These are phyloP conservation scores for Daphoenositta chrysoptera DNA, from an alignment of 2,113 vertebrate genomes.

Conservation along the genomic window DNA sequence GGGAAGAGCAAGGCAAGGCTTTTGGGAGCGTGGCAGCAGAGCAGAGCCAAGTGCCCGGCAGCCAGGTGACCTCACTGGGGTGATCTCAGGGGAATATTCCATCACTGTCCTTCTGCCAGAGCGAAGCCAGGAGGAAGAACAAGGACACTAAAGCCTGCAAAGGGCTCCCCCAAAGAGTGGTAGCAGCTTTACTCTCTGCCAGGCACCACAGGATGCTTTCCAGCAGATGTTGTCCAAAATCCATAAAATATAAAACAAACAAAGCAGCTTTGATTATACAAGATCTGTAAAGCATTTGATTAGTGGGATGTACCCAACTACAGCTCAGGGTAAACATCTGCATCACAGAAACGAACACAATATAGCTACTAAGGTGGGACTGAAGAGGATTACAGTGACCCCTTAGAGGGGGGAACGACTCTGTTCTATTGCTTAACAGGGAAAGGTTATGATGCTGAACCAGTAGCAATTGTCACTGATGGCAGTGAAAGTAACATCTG, in stretches of 20 bases:
- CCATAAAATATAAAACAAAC: background rate
- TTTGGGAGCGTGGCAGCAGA: background rate
- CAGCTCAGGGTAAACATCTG: background rate
- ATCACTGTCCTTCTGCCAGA: no score
- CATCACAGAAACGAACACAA: background rate
- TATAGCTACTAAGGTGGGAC: background rate
- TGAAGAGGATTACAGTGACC: background rate
- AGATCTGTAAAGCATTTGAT: background rate
- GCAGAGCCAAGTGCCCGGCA: background rate
- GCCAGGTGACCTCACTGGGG: no score
- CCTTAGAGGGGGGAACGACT: accelerated
- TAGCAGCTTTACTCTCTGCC: background rate
- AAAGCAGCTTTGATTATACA: background rate
- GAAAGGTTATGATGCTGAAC: background rate
- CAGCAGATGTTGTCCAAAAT: background rate
- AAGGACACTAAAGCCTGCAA: background rate
- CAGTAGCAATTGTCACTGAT: background rate
- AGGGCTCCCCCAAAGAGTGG: background rate
- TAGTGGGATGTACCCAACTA: background rate
- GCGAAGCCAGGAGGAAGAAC: background rate
- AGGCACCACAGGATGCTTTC: background rate
- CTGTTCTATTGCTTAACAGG: background rate
- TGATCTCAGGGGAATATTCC: no score
- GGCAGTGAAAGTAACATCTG: background rate
- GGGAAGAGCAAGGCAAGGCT: background rate